Conservation (phyloP, 1,140 invertebrate genomes). For the fruit fly (Drosophila melanogaster) region Release_6_plus_ISO1_MT NC_004354.4:7284501-7285000, state of each 20-base stretch:
- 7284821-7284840: slow-evolving; percentile 14
- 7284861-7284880: not conserved
- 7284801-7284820: not conserved
- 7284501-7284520: slow-evolving; percentile 72
- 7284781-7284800: slow-evolving; percentile 4
- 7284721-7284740: slow-evolving; percentile 14
- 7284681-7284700: slow-evolving; percentile 72
- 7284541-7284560: slow-evolving; percentile 23
- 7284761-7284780: slow-evolving; percentile 36
- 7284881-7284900: slow-evolving; percentile 9
- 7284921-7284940: not conserved
- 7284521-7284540: slow-evolving; percentile 69
- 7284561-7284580: slow-evolving; percentile 7
- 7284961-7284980: not conserved
- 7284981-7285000: not conserved
- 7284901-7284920: slow-evolving; percentile 20
- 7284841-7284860: not conserved
- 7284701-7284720: slow-evolving; percentile 62
- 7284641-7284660: slow-evolving; percentile 64
- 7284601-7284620: slow-evolving; percentile 3
- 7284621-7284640: slow-evolving; percentile 26
- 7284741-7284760: slow-evolving; percentile 40
- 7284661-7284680: slow-evolving; percentile 61
- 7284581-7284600: not conserved
- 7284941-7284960: not conserved